phyloP scores from a whole-genome alignment of 1,140 invertebrate species.

The Hylaeus anthracinus region DNA sequence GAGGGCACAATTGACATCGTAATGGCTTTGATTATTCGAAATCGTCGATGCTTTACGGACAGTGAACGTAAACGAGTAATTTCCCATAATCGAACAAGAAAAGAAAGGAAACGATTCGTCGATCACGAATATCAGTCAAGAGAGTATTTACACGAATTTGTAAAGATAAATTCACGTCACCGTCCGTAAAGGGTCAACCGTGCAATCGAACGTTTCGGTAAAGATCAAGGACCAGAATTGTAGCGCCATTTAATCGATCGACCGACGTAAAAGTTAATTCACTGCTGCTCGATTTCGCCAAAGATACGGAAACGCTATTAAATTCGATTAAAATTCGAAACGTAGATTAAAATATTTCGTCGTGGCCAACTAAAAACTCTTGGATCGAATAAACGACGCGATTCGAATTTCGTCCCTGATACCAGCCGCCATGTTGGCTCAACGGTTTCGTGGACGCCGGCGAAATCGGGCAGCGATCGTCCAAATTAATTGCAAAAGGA shows the following conservation, averaged over 20 bases:
- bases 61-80: background rate
- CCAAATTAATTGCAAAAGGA: conserved; percentile 2
- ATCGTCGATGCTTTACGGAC: conserved; percentile 15
- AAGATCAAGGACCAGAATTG: too few relatives aligned
- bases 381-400: background rate
- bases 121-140: too few relatives aligned
- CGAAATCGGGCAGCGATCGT: background rate
- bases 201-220: conserved; percentile 3
- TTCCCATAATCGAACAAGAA: background rate
- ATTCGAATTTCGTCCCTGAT: background rate
- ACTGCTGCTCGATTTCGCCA: conserved; percentile 19
- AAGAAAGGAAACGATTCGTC: too few relatives aligned
- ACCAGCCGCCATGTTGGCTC: conserved; percentile 2
- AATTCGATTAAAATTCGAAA: background rate
- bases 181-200: conserved; percentile 26
- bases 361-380: too few relatives aligned
- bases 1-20: conserved; percentile 43
- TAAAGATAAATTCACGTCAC: background rate
- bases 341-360: background rate
- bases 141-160: background rate
- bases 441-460: background rate
- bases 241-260: conserved; percentile 8
- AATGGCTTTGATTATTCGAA: conserved; percentile 33
- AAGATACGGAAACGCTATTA: background rate
- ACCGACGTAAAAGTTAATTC: conserved; percentile 28